Evolutionary conservation across 2,113 vertebrate genomes (phyloP), one percentile per base, ranked within the genome.

Genomic region (Syngnathoides biaculeatus): DNA sequence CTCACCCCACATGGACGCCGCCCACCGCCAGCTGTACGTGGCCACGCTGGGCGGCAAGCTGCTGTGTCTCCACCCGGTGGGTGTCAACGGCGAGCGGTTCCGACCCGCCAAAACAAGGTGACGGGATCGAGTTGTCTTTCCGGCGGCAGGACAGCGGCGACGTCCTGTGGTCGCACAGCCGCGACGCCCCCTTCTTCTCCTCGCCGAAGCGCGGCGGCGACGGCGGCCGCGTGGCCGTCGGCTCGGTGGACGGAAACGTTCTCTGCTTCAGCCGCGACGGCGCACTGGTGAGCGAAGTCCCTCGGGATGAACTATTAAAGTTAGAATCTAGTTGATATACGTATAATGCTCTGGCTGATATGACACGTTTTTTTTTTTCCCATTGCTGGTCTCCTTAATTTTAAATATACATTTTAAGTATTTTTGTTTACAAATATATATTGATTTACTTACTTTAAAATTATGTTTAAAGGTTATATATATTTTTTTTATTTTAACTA

Each of bases 211-310:
- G 14, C 69, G 92, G 88, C 77, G 92, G 79, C 65, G 85, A 81
- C 15, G 81, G 75, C 5, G 86, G 52, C 48, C 19, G 20, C 0
- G 4, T 97, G 12, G 93, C 76, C 12, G 67, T 99, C 64, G 95
- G 96, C n/a, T 96, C 93, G 9, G 97, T 98, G 69, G 95, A 97
- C 63, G 94, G 94, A 81, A 92, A 91, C 75, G 81, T 98, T 35
- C 87, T 92, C 64, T 94, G 93, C 84, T 92, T 95, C 73, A 92
- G 84, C 68, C 89, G 93, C 74, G 77, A 74, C 0, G 97, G 97
- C 77, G 78, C 93, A 78, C 89, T 91, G 96, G 97, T 99, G 78
- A 89, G 84, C 22, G 17, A 30, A 47, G 11, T 30, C 8, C 2
- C 13, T 6, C 1, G n/a, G n/a, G n/a, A n/a, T n/a, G n/a, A 0